A percentile compares a stretch with the other conserved stretches of the same genome.
Evolutionary conservation across 2,797 vertebrate genomes (phyloP).

Genomic region (Sebastes trivittatus): DNA sequence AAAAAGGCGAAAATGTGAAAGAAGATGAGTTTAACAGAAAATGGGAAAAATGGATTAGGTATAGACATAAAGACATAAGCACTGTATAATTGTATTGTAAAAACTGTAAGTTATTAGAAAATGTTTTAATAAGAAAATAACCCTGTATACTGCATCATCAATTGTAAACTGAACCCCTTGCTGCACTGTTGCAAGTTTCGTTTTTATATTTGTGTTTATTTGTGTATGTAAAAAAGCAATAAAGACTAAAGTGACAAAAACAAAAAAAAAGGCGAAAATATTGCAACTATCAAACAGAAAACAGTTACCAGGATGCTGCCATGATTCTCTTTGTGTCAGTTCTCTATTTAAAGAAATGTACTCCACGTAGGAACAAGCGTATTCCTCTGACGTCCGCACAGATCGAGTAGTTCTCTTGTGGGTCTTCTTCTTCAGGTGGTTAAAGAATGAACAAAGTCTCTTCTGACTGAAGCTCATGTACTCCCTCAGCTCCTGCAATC

Average conservation of each 20-base stretch:
- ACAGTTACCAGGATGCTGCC: constrained; percentile 55
- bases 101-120: background rate
- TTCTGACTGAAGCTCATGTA: background rate
- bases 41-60: too few species aligned
- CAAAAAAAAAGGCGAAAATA: background rate
- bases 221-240: too few species aligned
- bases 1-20: too few species aligned
- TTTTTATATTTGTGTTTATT: too few species aligned
- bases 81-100: background rate
- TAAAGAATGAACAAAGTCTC: background rate
- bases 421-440: background rate
- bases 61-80: background rate
- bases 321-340: background rate
- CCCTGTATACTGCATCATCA: too few species aligned
- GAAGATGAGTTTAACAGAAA: too few species aligned
- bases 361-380: constrained; percentile 16
- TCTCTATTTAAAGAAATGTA: background rate
- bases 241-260: too few species aligned
- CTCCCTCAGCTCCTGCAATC: background rate
- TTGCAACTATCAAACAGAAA: background rate
- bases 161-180: too few species aligned
- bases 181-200: too few species aligned
- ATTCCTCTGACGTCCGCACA: constrained; percentile 13
- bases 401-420: too few species aligned
- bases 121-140: too few species aligned